Evolutionary conservation across 2,888 invertebrate species (phyloP).

Genomic region (Meloe dianella): DNA sequence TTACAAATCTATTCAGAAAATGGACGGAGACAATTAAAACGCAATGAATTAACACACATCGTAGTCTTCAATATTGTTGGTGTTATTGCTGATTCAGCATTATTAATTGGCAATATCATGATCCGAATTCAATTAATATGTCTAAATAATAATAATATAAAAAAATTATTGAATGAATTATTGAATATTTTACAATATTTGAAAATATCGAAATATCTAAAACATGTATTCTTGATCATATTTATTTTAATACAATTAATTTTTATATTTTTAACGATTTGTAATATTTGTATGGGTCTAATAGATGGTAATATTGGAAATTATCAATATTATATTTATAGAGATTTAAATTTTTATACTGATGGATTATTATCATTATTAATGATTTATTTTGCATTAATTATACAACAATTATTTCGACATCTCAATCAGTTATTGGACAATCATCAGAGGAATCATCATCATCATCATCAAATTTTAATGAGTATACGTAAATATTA

Average conservation of each 20-base stretch:
- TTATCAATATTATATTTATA: not conserved
- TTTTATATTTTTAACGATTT: not conserved
- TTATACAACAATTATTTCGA: not conserved
- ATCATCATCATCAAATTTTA: not conserved
- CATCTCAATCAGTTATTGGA: not conserved
- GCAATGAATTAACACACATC: not conserved
- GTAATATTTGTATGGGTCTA: not conserved
- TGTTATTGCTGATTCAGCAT: not conserved
- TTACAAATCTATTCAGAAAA: not conserved
- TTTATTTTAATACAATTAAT: not conserved
- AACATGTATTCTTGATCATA: no score
- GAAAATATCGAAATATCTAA: not conserved
- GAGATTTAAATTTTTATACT: not conserved
- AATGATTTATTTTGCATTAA: not conserved
- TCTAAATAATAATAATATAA: not conserved
- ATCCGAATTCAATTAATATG: not conserved
- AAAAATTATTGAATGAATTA: not conserved
- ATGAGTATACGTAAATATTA: constrained; percentile 20
- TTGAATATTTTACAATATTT: not conserved
- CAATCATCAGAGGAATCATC: not conserved
- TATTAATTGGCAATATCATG: not conserved
- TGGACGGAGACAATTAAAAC: no score
- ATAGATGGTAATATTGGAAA: not conserved
- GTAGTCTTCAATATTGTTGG: not conserved
- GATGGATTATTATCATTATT: not conserved